These are phyloP conservation scores for Elysia chlorotica DNA, from an alignment of 1,140 invertebrate species.

Conservation along the genomic window DNA sequence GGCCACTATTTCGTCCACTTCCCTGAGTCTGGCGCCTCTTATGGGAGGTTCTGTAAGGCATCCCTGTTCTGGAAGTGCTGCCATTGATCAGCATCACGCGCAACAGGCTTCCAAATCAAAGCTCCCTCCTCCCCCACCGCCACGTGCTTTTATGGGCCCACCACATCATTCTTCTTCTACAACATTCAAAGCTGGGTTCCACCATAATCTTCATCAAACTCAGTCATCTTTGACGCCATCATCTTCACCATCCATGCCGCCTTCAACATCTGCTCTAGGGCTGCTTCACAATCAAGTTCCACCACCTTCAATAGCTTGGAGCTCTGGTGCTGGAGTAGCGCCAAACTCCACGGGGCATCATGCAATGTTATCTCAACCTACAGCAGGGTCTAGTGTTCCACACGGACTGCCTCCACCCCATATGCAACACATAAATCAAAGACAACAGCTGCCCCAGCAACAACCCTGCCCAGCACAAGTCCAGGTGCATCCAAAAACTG, in stretches of 20 bases:
- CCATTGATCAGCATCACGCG: background rate
- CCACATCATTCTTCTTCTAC: no score
- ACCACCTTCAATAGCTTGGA: background rate
- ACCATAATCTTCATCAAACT: no score
- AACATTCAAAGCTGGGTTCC: no score
- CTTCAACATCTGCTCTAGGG: background rate
- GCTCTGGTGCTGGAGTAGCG: background rate
- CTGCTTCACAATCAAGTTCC: background rate
- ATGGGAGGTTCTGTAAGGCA: background rate
- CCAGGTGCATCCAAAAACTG: no score
- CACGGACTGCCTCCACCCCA: no score
- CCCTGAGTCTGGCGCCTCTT: background rate
- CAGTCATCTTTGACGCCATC: background rate
- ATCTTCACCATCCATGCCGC: background rate
- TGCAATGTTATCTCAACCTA: background rate
- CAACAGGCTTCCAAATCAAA: no score
- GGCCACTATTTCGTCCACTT: slow-evolving; percentile 11
- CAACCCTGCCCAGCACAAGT: no score
- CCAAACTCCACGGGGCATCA: background rate
- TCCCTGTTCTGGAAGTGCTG: background rate
- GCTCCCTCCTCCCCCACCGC: background rate
- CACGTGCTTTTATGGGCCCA: background rate
- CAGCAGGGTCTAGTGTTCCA: background rate
- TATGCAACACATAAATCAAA: no score
- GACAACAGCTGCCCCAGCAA: no score